Base-by-base conservation (phyloP, 2,888 invertebrate genomes). In the Deilephila elpenor region DNA sequence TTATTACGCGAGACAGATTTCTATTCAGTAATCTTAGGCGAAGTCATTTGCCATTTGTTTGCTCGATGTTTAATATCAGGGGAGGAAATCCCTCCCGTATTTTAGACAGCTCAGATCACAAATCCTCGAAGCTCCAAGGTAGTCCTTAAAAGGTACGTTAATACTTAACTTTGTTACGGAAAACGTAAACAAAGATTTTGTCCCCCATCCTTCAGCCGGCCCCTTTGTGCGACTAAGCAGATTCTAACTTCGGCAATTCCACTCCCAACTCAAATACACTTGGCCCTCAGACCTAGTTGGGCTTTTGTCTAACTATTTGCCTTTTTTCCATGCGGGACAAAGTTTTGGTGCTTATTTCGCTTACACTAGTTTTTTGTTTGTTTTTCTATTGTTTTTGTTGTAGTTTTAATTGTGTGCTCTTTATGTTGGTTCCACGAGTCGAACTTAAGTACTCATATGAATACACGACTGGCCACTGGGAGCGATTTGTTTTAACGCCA, bases 241-340 rank as follows among this genome's bases (percentile, higher is more conserved):
- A 67, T 67, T 20, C 44, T 20, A 67, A 67, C 67, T 67, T 67
- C 44, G 67, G 44, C 67, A 67, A 67, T 67, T 67, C 44, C 44
- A 44, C 20, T 37, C 14, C 14, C 20, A 67, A 67, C 67, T 51
- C 67, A 67, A 67, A 67, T 67, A 67, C 37, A 44, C 25, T 51
- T 44, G 67, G 25, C 44, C 20, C 67, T 8, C 25, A 37, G 44
- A 53, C 53, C 20, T 67, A 67, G 64, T 44, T 37, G 34, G 19
- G 60, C 60, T 19, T 67, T 44, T 67, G 64, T 67, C 44, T 67
- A 51, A 51, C 51, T 51, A 44, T 67, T 67, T 67, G 17, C 67
- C 64, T 25, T 67, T 67, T 67, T 67, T 67, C 67, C 67, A 51
- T 20, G 25, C 37, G 37, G 3, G n/a, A 14, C 53, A 53, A 20